Evolutionary conservation across 2,113 vertebrate species (phyloP).

Genomic region (Tapirus terrestris): DNA sequence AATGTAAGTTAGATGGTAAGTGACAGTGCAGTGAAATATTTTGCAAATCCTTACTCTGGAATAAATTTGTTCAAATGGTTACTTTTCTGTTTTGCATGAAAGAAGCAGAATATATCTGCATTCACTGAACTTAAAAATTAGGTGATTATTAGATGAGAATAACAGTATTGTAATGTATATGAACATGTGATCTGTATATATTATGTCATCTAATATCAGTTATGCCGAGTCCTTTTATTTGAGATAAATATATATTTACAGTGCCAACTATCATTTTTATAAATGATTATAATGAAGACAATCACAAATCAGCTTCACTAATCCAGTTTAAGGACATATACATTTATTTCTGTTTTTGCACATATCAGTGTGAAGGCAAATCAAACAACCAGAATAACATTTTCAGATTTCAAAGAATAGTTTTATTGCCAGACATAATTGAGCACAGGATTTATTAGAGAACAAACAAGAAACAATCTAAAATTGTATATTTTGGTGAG

Average conservation of each 20-base stretch:
- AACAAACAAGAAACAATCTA: neutral
- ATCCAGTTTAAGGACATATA: neutral
- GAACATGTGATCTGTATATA: neutral
- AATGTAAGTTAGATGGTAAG: neutral
- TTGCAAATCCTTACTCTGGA: neutral
- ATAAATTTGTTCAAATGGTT: neutral
- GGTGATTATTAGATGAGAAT: neutral
- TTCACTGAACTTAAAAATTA: neutral
- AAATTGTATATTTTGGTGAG: conserved; percentile 19
- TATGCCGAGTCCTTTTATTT: neutral
- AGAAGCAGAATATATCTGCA: neutral
- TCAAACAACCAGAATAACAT: neutral
- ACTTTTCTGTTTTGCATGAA: conserved; percentile 9
- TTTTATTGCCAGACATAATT: conserved; percentile 11
- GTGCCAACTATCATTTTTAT: neutral
- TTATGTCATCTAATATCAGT: neutral
- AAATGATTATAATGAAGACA: neutral
- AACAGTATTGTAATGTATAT: neutral
- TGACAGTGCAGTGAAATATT: neutral
- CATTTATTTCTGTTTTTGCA: neutral
- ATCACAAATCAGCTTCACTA: neutral
- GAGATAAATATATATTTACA: neutral
- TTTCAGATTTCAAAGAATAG: conserved; percentile 42
- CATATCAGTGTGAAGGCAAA: neutral
- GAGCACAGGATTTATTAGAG: neutral